These are phyloP conservation scores for Apocrypta bakeri DNA, from an alignment of 1,140 invertebrate species.

Conservation along the genomic window DNA sequence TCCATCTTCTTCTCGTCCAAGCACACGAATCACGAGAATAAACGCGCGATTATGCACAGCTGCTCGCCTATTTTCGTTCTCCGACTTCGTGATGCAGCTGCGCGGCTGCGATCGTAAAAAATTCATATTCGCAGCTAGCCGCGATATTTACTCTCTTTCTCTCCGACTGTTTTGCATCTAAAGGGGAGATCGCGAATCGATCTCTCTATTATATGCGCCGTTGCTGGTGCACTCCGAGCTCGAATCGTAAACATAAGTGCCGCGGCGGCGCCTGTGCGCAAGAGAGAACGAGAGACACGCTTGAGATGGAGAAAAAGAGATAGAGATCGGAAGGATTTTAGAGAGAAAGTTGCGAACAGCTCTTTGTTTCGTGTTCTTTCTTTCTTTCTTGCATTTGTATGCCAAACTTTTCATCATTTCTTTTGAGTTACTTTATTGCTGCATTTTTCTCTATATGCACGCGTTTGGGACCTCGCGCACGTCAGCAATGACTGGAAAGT, in stretches of 20 bases:
- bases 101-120: conserved; percentile 16
- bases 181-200: neutral
- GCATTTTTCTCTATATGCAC: neutral
- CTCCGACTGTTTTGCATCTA: neutral
- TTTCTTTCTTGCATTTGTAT: neutral
- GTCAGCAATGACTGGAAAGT: too few species aligned
- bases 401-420: neutral
- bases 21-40: conserved; percentile 11
- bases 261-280: neutral
- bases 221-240: neutral
- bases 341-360: neutral
- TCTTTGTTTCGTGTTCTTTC: neutral
- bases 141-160: neutral
- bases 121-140: conserved; percentile 15
- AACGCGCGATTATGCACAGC: conserved; percentile 9
- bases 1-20: neutral
- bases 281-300: too few species aligned
- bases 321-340: neutral
- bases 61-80: conserved; percentile 5
- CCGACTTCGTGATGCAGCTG: neutral
- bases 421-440: neutral
- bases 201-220: conserved; percentile 8
- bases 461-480: too few species aligned
- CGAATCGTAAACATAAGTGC: conserved; percentile 31
- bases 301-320: neutral